Evolutionary conservation across 2,888 invertebrate species (phyloP).

Genomic region (Alloscopus bannaensis): DNA sequence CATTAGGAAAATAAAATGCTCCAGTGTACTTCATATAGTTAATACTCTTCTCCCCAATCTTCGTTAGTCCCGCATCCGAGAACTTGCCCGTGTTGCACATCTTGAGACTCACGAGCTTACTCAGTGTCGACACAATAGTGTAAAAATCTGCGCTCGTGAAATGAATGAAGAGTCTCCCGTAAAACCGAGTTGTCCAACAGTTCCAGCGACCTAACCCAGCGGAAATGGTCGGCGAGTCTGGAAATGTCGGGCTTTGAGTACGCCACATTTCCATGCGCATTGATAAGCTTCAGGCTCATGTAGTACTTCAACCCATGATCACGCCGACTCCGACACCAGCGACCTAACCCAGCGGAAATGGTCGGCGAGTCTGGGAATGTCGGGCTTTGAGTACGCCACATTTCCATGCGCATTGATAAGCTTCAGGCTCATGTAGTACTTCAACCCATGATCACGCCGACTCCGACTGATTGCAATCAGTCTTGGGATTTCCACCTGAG

Average conservation of each 20-base stretch:
- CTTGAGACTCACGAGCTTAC: slow-evolving; percentile 37
- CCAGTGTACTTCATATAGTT: slow-evolving; percentile 23
- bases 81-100: slow-evolving; percentile 36
- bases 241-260: slow-evolving; percentile 36
- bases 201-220: slow-evolving; percentile 27
- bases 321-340: slow-evolving; percentile 6
- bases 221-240: slow-evolving; percentile 6
- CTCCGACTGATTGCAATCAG: background rate
- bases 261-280: slow-evolving; percentile 25
- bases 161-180: slow-evolving; percentile 22
- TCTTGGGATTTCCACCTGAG: slow-evolving; percentile 6
- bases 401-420: slow-evolving; percentile 29
- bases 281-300: slow-evolving; percentile 27
- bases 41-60: slow-evolving; percentile 16
- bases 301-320: background rate
- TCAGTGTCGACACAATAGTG: slow-evolving; percentile 15
- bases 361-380: slow-evolving; percentile 1
- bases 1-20: slow-evolving; percentile 9
- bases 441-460: background rate
- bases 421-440: slow-evolving; percentile 22
- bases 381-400: slow-evolving; percentile 31
- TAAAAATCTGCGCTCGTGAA: slow-evolving; percentile 49
- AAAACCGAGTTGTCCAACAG: slow-evolving; percentile 29
- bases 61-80: slow-evolving; percentile 29
- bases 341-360: slow-evolving; percentile 22